Percentiles rank a stretch among this genome's conserved stretches.
These are phyloP conservation scores for Eupsilia transversa DNA, from an alignment of 2,888 invertebrate species.

Conservation along the genomic window DNA sequence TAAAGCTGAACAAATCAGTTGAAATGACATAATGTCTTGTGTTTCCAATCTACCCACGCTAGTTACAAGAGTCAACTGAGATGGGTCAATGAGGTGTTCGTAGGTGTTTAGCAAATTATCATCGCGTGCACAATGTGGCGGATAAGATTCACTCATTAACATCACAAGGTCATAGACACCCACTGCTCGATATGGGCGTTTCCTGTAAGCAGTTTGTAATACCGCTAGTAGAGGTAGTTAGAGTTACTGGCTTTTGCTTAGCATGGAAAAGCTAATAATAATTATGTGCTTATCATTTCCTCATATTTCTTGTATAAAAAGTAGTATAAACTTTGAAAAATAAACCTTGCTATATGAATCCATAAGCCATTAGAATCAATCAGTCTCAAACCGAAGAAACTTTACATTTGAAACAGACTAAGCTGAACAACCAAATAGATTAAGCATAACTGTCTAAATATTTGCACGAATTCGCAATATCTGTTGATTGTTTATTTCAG, in stretches of 20 bases:
- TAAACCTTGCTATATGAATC: neutral
- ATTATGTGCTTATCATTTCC: neutral
- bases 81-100: constrained; percentile 48
- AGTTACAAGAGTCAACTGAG: constrained; percentile 50
- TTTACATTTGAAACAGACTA: constrained; percentile 14
- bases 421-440: neutral
- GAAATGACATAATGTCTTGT: neutral
- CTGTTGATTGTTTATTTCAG: neutral
- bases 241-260: neutral
- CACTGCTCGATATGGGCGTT: constrained; percentile 8
- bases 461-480: constrained; percentile 18
- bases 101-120: constrained; percentile 49
- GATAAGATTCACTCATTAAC: constrained; percentile 33
- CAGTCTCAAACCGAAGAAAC: neutral
- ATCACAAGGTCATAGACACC: constrained; percentile 36
- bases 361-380: constrained; percentile 3
- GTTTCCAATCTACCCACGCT: constrained; percentile 33
- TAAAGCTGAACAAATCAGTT: neutral
- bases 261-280: neutral
- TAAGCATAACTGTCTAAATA: constrained; percentile 16
- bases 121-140: constrained; percentile 8
- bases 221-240: neutral
- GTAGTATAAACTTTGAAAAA: neutral
- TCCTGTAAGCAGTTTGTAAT: constrained; percentile 1
- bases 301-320: neutral